phyloP scores from a whole-genome alignment of 1,140 invertebrate genomes.

The Chironomus striatipennis region DNA sequence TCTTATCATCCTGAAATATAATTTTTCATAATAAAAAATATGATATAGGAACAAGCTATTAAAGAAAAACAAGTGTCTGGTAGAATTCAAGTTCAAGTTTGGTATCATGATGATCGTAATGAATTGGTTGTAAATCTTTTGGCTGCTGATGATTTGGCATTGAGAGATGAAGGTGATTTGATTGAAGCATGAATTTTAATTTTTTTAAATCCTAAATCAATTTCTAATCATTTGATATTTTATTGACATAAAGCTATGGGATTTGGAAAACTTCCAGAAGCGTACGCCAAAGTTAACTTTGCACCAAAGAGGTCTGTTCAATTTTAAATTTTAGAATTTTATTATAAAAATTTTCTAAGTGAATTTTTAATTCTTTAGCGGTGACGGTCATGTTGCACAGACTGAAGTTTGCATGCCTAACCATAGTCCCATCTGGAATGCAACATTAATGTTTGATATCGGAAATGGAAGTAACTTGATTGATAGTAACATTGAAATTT shows the following conservation, averaged over 20 bases:
- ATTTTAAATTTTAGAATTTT: not conserved
- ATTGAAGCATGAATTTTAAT: not conserved
- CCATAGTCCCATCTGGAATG: conserved; percentile 82
- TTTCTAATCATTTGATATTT: not conserved
- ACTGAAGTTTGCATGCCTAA: conserved; percentile 74
- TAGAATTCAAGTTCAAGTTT: conserved; percentile 74
- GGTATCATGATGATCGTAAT: conserved; percentile 71
- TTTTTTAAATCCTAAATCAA: not conserved
- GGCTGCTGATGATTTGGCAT: conserved; percentile 70
- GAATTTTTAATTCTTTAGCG: conserved; percentile 42
- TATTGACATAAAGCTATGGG: conserved; percentile 43
- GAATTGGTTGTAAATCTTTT: conserved; percentile 74
- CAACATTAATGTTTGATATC: conserved; percentile 71
- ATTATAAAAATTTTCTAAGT: not conserved
- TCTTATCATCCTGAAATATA: not conserved
- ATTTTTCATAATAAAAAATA: not conserved
- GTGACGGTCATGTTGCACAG: conserved; percentile 60
- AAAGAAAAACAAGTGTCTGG: conserved; percentile 64
- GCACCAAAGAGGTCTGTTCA: conserved; percentile 63
- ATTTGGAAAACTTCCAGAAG: conserved; percentile 65
- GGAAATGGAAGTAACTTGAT: conserved; percentile 67
- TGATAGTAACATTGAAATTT: conserved; percentile 71
- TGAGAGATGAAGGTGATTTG: conserved; percentile 52
- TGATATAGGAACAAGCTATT: conserved; percentile 58
- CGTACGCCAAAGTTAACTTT: conserved; percentile 70